Conservation (phyloP, 2,797 vertebrate species). For the Vespertilio murinus region DNA sequence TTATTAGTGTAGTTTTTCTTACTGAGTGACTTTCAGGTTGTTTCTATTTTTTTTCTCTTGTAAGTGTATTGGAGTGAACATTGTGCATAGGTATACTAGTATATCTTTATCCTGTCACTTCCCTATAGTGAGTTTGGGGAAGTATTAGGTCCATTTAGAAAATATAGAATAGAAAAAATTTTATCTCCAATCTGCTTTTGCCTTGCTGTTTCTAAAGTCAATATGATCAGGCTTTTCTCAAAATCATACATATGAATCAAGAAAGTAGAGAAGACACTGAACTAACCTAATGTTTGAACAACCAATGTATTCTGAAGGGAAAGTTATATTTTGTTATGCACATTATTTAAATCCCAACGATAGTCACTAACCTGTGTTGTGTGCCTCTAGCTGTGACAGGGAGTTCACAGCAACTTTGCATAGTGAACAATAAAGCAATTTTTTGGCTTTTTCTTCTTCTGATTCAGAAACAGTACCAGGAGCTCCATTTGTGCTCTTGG, state of each 20-base stretch:
- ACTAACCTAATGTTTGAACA: background rate
- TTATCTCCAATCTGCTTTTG: conserved; percentile 33
- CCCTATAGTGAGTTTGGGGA: conserved; percentile 18
- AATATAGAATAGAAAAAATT: conserved; percentile 32
- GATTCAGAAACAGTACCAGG: conserved; percentile 86
- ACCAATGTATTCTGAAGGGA: background rate
- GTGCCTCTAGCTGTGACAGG: conserved; percentile 96
- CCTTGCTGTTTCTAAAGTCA: conserved; percentile 18
- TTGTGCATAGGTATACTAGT: background rate
- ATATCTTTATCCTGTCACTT: conserved; percentile 10
- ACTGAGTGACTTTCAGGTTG: background rate
- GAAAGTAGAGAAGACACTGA: background rate
- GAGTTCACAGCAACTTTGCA: conserved; percentile 99
- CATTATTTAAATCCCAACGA: conserved; percentile 29
- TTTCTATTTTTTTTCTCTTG: conserved; percentile 1
- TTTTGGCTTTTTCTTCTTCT: conserved; percentile 98
- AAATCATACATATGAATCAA: conserved; percentile 25
- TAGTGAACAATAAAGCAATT: conserved; percentile 96
- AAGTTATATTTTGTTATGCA: background rate
- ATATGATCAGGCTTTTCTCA: conserved; percentile 2
- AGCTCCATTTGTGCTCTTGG: conserved; percentile 83
- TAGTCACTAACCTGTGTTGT: conserved; percentile 91
- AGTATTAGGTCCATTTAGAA: conserved; percentile 33
- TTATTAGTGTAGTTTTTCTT: background rate
- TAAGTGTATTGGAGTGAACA: background rate